These are phyloP conservation scores for Celastrina argiolus DNA, from an alignment of 2,888 invertebrate species.

Conservation along the genomic window DNA sequence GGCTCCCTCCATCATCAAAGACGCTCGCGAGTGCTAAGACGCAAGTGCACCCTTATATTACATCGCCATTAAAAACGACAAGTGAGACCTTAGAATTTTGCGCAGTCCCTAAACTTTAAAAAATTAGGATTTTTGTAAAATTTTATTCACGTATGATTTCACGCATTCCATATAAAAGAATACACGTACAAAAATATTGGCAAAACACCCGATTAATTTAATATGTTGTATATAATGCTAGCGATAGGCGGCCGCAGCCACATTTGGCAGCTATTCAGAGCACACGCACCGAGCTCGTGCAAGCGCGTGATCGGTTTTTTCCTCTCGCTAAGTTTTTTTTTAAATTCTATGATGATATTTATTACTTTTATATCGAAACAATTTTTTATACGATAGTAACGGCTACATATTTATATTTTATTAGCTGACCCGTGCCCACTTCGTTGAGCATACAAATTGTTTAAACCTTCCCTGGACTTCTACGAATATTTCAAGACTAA, in stretches of 20 bases:
- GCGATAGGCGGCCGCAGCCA: background rate
- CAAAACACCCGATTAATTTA: constrained; percentile 3
- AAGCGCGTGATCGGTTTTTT: constrained; percentile 3
- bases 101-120: no score
- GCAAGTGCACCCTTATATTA: background rate
- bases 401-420: background rate
- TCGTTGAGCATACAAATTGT: no score
- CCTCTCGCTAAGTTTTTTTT: background rate
- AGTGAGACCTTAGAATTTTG: background rate
- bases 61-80: constrained; percentile 3
- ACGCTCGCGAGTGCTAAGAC: constrained; percentile 3
- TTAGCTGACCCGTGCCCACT: no score
- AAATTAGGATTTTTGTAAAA: no score
- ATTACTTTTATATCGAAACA: background rate
- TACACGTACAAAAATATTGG: background rate
- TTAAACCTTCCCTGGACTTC: no score
- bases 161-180: background rate
- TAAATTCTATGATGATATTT: background rate
- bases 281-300: constrained; percentile 1
- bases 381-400: background rate
- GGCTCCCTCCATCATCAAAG: constrained; percentile 13
- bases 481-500: no score
- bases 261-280: constrained; percentile 16
- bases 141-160: no score
- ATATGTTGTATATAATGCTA: constrained; percentile 3